Base-by-base conservation (phyloP, 2,888 invertebrate genomes). In the Caenorhabditis plicata region DNA sequence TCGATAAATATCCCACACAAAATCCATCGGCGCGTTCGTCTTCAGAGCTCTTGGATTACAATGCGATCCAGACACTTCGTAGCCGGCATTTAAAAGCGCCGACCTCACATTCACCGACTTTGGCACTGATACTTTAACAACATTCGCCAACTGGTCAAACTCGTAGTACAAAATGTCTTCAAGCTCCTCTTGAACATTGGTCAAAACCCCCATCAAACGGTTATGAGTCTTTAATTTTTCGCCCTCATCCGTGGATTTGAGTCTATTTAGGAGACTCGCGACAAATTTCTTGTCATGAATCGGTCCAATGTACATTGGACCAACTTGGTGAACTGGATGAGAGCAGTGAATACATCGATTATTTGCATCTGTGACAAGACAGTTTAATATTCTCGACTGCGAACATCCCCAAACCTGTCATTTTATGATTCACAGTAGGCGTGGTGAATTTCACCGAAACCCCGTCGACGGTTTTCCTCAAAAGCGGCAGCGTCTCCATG, bases 1-100 rank as follows among this genome's bases (percentile, higher is more conserved):
- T 57, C 92, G 85, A 72, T 95, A 85, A 49, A 95, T 87, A 82
- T 95, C 94, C 96, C 96, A 98, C 17, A 99, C 80, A 9, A 93
- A 85, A 1, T 85, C 82, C 32, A 88, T 83, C 0, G 98, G 92
- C 3, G 96, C 96, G 80, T 90, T 85, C 0, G 96, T 96, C 84
- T 98, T 98, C 20, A 96, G 85, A 0, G 93, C 92, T 67, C 87
- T 87, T 80, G 89, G 90, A 64, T 87, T 87, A 50, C 90, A 89
- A 84, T 99, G 98, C 0, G 95, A 92, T 75, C 88, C 88, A 0
- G 95, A 95, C 2, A 96, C 94, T 41, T 60, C 52, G 46, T 55
- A 69, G 25, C 94, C 94, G 0, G 89, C 90, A 83, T 92, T 90
- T 52, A 93, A 82, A 44, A 95, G 83, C 0, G 92, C 93, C 0